Percentiles rank a stretch among this genome's conserved stretches.
Evolutionary conservation across 2,888 invertebrate genomes (phyloP).

Genomic region (Latheticus oryzae): DNA sequence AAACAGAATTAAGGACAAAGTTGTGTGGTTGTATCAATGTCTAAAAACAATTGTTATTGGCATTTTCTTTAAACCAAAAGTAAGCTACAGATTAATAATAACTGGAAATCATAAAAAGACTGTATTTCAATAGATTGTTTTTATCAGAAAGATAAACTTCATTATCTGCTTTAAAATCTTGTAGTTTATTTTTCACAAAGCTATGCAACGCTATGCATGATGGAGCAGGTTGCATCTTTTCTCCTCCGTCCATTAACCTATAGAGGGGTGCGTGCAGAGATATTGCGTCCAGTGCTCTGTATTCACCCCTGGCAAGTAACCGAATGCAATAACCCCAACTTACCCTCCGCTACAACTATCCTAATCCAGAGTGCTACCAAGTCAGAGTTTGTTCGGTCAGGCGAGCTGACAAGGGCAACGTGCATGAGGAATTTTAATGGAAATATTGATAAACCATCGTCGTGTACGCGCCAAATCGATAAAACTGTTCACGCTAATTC

Average conservation of each 20-base stretch:
- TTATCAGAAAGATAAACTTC: too few relatives aligned
- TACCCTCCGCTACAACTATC: constrained; percentile 17
- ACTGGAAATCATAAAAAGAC: too few relatives aligned
- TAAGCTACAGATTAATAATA: too few relatives aligned
- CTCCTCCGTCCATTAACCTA: constrained; percentile 34
- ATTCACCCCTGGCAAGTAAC: constrained; percentile 21
- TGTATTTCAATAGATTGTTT: too few relatives aligned
- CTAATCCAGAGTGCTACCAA: constrained; percentile 26
- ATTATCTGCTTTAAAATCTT: too few relatives aligned
- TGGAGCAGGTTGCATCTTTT: constrained; percentile 36
- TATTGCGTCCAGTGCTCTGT: constrained; percentile 33
- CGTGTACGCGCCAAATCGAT: constrained; percentile 24
- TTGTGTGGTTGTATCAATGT: too few relatives aligned
- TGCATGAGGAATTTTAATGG: constrained; percentile 36
- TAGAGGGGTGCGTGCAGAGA: constrained; percentile 38
- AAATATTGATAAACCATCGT: constrained; percentile 37
- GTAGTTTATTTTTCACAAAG: too few relatives aligned
- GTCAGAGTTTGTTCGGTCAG: constrained; percentile 30
- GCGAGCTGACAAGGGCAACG: constrained; percentile 31
- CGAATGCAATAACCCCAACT: constrained; percentile 35
- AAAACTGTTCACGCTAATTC: constrained; percentile 26
- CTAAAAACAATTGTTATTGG: too few relatives aligned
- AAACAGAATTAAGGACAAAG: too few relatives aligned
- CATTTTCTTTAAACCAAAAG: too few relatives aligned
- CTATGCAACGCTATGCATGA: constrained; percentile 21